These are phyloP conservation scores for Phaethon lepturus DNA, from an alignment of 2,113 vertebrate genomes.

Conservation along the genomic window DNA sequence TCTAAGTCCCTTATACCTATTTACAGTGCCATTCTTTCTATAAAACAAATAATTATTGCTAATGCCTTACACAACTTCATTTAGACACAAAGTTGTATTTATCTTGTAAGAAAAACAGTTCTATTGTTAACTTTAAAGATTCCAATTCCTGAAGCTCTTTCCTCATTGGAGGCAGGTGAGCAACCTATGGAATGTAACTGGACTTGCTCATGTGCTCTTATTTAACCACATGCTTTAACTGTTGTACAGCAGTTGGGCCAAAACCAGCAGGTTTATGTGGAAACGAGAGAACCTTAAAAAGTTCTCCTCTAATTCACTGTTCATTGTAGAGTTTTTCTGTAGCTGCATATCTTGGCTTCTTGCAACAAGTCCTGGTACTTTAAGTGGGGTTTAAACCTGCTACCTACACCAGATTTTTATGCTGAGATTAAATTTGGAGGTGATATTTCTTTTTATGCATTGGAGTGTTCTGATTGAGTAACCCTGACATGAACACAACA, in stretches of 20 bases:
- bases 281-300: not conserved
- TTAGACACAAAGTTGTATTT: not conserved
- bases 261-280: not conserved
- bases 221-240: not conserved
- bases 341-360: not conserved
- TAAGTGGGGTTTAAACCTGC: not conserved
- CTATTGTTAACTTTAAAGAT: not conserved
- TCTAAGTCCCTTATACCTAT: not conserved
- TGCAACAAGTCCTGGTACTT: not conserved
- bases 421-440: not conserved
- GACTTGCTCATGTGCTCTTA: not conserved
- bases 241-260: not conserved
- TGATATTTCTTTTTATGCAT: not conserved
- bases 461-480: not conserved
- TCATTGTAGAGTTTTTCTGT: not conserved
- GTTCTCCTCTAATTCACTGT: not conserved
- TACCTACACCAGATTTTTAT: not conserved
- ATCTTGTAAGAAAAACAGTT: not conserved
- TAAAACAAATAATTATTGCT: not conserved
- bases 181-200: not conserved
- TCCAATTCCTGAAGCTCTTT: not conserved
- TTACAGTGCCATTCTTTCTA: not conserved
- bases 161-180: not conserved
- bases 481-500: not conserved
- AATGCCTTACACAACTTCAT: not conserved